These are phyloP conservation scores for Bos indicus DNA, from an alignment of 2,113 vertebrate genomes.

Conservation along the genomic window DNA sequence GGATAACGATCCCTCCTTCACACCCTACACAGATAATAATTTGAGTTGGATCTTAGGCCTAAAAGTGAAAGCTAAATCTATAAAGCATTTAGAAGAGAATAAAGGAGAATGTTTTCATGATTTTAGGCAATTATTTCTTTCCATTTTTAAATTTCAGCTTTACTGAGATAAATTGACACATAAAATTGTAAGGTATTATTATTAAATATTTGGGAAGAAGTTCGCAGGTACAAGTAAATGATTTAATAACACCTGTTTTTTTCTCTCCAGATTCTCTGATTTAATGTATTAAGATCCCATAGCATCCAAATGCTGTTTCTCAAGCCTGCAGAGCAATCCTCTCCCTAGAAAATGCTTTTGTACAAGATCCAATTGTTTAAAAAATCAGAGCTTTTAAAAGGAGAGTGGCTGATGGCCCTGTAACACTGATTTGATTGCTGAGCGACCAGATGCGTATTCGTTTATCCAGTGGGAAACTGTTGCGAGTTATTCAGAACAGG, in stretches of 20 bases:
- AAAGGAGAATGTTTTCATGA: neutral
- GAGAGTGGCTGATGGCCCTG: neutral
- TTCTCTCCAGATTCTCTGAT: neutral
- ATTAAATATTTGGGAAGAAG: neutral
- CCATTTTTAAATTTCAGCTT: neutral
- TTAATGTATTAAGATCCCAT: neutral
- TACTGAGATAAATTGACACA: neutral
- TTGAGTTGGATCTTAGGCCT: neutral
- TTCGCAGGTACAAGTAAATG: neutral
- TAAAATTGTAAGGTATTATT: neutral
- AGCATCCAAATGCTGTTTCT: neutral
- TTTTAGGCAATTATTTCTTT: neutral
- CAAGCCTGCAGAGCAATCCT: neutral
- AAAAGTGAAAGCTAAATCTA: neutral
- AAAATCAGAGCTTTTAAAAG: neutral
- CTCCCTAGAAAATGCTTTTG: neutral
- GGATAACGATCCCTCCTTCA: neutral
- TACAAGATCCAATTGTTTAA: neutral
- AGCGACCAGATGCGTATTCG: neutral
- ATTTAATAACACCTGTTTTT: neutral
- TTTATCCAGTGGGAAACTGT: neutral
- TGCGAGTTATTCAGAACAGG: neutral
- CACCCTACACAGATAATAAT: neutral
- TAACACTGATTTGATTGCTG: neutral
- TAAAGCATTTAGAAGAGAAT: neutral